These are phyloP conservation scores for Dusona sp. DNA, from an alignment of 2,888 invertebrate species.

Conservation along the genomic window DNA sequence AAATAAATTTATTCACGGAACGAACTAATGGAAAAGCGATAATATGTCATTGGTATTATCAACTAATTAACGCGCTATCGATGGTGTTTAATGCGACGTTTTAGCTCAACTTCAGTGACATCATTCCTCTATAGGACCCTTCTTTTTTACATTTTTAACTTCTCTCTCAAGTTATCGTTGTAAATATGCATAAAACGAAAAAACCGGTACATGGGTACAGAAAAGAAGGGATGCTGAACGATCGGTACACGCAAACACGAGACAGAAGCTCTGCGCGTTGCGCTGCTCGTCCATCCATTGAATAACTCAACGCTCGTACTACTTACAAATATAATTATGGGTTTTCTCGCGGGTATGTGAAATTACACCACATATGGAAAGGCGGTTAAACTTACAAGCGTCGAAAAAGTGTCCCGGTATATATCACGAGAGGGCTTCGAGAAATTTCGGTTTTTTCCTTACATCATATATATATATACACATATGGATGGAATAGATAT, in stretches of 20 bases:
- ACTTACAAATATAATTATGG: conserved; percentile 67
- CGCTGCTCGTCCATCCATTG: conserved; percentile 65
- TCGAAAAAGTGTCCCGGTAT: conserved; percentile 63
- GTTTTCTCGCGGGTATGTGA: conserved; percentile 59
- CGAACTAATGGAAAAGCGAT: conserved; percentile 38
- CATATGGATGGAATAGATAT: conserved; percentile 42
- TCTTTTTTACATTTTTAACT: background rate
- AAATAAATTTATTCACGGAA: conserved; percentile 54
- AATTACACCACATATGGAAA: conserved; percentile 60
- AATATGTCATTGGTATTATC: conserved; percentile 31
- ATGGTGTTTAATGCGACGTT: conserved; percentile 28
- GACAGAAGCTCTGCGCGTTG: conserved; percentile 55
- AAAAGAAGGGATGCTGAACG: conserved; percentile 2
- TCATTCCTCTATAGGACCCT: conserved; percentile 9
- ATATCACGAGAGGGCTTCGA: conserved; percentile 45
- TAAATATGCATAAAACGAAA: conserved; percentile 16
- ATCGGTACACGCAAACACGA: conserved; percentile 35
- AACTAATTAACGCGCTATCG: conserved; percentile 54
- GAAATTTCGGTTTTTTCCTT: conserved; percentile 63
- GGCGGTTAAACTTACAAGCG: conserved; percentile 70
- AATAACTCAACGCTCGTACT: conserved; percentile 68
- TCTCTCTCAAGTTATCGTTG: conserved; percentile 11
- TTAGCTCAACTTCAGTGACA: conserved; percentile 12
- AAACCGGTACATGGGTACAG: background rate
- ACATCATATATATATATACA: conserved; percentile 31